Base-by-base conservation (phyloP, 1,140 invertebrate species). In the Cheumatopsyche charites region DNA sequence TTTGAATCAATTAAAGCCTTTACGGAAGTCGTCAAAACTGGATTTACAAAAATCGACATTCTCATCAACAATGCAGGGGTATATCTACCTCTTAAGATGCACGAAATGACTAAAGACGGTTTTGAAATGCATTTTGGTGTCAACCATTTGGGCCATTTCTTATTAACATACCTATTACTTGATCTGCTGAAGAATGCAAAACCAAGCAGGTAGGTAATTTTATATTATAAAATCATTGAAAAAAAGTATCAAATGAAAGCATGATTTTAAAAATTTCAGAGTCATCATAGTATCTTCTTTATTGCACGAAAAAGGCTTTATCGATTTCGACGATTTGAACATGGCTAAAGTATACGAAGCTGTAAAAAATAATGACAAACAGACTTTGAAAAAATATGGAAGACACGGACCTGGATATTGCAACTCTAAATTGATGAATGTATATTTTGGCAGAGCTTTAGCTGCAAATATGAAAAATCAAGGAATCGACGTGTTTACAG, bases 61-160 rank as follows among this genome's bases (percentile, higher is more conserved):
- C 80, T 94, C 2, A 88, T 94, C 26, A 92, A 93, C 78, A 94
- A 94, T 81, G 92, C 92, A 43, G 91, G 90, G 9, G 85, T 91
- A 0, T 86, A 85, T 63, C 82, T 86, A 58, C 86, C 87, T 12
- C 71, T 83, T 1, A 82, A 79, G 61, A 75, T 83, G 62, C 78
- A 83, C n/a, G 76, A 79, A 0, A 80, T 81, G 36, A 93, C 91
- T 3, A 79, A 84, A 75, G 92, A 94, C 79, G 90, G 90, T 1
- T 90, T 90, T 80, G 92, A 94, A 82, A 86, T 89, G 55, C 88
- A 91, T 79, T 89, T 91, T 79, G 89, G 87, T 23, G 86, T 90
- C 0, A 91, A 91, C 82, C 87, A 92, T 77, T 80, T 92, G 42
- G 90, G 91, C n/a, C 92, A 93, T 77, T 94, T 93, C 79, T 80